Conservation (phyloP, 2,113 vertebrate species). For the Gymnogyps californianus region DNA sequence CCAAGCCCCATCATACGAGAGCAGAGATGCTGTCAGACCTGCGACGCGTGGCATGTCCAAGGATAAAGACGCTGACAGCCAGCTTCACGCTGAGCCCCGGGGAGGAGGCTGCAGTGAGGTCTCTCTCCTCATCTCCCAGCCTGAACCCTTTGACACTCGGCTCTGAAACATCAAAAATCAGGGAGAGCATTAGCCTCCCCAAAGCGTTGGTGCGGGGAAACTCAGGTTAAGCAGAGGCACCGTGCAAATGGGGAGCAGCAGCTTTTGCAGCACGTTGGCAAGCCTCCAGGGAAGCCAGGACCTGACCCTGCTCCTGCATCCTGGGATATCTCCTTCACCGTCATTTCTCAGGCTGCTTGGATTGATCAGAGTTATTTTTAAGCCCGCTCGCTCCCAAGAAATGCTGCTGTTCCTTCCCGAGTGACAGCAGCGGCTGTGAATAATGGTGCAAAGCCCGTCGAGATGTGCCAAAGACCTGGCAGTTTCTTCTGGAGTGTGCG, state of each 20-base stretch:
- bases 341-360: background rate
- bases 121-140: background rate
- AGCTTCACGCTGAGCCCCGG: fast-evolving
- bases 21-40: background rate
- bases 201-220: fast-evolving
- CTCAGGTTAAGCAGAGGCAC: background rate
- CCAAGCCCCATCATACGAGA: background rate
- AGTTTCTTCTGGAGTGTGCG: background rate
- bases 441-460: background rate
- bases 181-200: background rate
- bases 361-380: background rate
- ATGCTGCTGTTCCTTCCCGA: background rate
- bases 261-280: background rate
- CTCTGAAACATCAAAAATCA: background rate
- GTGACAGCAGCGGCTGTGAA: fast-evolving
- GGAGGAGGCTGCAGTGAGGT: background rate
- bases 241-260: background rate
- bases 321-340: background rate
- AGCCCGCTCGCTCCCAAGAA: background rate
- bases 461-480: fast-evolving
- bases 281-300: background rate
- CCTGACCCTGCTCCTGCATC: background rate
- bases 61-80: background rate
- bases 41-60: fast-evolving
- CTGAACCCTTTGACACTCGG: background rate